Percentiles rank a stretch among this genome's conserved stretches.
Conservation (phyloP, 1,140 invertebrate genomes). For the Drosophila azteca region DNA sequence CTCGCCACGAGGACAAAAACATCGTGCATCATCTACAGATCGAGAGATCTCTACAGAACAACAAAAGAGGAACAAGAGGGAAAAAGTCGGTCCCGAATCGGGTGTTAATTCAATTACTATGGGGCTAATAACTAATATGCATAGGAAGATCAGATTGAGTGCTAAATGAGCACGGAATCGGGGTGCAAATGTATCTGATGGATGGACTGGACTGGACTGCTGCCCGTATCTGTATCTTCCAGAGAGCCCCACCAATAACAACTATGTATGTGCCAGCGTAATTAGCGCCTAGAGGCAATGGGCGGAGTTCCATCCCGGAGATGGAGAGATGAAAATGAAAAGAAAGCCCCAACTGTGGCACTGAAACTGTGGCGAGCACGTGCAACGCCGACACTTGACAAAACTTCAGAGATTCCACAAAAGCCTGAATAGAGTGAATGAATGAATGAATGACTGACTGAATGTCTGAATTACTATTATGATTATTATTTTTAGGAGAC, state of each 20-base stretch:
- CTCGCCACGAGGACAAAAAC: constrained; percentile 40
- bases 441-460: constrained; percentile 4
- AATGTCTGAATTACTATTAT: constrained; percentile 61
- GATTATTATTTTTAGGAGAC: constrained; percentile 55
- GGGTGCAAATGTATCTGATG: constrained; percentile 29
- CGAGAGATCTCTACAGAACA: constrained; percentile 11
- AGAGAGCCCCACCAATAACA: constrained; percentile 20
- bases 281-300: constrained; percentile 53
- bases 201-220: neutral
- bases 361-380: constrained; percentile 26
- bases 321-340: constrained; percentile 41
- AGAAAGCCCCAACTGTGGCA: constrained; percentile 34
- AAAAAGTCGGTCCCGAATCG: constrained; percentile 30
- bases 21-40: constrained; percentile 39
- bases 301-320: constrained; percentile 8
- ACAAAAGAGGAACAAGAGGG: constrained; percentile 11
- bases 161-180: constrained; percentile 29
- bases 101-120: constrained; percentile 78
- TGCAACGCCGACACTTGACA: constrained; percentile 62
- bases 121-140: constrained; percentile 71
- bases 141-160: constrained; percentile 62
- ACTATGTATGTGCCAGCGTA: constrained; percentile 68
- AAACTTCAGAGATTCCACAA: constrained; percentile 26
- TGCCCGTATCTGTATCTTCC: constrained; percentile 36
- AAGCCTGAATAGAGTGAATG: constrained; percentile 12